Evolutionary conservation across 2,888 invertebrate genomes (phyloP), one percentile per base, ranked within the genome.

Genomic region (Hybos culiciformis): DNA sequence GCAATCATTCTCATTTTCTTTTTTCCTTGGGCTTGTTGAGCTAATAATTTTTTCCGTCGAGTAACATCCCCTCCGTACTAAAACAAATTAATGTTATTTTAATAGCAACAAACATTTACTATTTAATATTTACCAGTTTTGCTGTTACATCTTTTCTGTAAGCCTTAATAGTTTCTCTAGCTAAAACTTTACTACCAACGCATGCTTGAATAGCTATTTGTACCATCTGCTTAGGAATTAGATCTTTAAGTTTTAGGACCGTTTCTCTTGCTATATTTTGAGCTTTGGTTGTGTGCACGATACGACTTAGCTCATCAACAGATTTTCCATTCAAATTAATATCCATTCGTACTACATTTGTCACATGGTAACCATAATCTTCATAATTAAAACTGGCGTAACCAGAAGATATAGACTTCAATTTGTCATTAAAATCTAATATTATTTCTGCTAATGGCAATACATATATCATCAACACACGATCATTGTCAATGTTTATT

Each of bases 351-450:
- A 83, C 80, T 54, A 97, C 70, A 46, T 80, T 70, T 47, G 92
- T 80, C 48, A 61, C 59, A 57, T 83, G 76, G 63, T 83, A 97
- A 2, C 88, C 94, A 55, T 77, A 66, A 59, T 90, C 84, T 63
- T 92, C 90, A 58, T 93, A 93, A 64, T 91, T 91, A 60, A 93
- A 93, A 60, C 88, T 88, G 2, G 93, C 97, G 68, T 91, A 97
- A 23, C 97, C 97, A 0, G 93, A 93, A 4, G 87, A 83, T 15
- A 88, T 55, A 12, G 85, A 81, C 66, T 97, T 97, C 3, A 96
- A 68, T 4, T 75, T 73, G 60, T 97, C 96, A 59, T 93, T 93
- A 63, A 98, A 97, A 64, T 97, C 94, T 8, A 93, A 68, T 12
- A 97, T 81, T 20, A 97, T 83, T 72, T 98, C 97, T 53, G 83